These are phyloP conservation scores for Mormyrus proboscirostris DNA, from an alignment of 2,797 vertebrate genomes.

Conservation along the genomic window DNA sequence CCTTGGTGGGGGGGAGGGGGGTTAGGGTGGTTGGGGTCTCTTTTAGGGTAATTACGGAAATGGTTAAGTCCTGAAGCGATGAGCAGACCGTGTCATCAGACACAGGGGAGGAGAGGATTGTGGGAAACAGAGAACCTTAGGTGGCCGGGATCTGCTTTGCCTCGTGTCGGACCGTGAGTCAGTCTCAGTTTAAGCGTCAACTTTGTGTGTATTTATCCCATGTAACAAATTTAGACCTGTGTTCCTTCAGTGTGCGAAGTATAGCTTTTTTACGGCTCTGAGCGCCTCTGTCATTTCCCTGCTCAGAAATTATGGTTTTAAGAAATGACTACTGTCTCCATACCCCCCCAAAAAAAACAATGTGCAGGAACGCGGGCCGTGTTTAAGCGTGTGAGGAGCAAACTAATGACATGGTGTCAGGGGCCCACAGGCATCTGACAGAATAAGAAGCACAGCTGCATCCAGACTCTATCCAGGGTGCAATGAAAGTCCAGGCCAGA, in stretches of 20 bases:
- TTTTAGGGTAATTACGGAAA: slow-evolving; percentile 43
- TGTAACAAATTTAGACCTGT: neutral
- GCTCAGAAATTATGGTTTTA: slow-evolving; percentile 18
- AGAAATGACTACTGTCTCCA: neutral
- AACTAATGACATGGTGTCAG: neutral
- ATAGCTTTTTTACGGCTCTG: neutral
- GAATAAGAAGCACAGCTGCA: neutral
- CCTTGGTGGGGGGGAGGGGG: slow-evolving; percentile 17
- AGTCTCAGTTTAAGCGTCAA: neutral
- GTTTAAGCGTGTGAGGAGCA: neutral
- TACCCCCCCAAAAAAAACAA: neutral
- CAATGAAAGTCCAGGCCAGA: neutral
- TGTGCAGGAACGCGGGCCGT: neutral
- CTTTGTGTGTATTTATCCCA: neutral
- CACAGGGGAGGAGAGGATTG: neutral
- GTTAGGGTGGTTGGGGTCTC: slow-evolving; percentile 15
- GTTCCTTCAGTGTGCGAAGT: slow-evolving; percentile 6
- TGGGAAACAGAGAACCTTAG: slow-evolving; percentile 11
- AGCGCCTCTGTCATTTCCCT: neutral
- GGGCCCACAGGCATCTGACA: neutral
- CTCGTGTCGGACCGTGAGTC: neutral
- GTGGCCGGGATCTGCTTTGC: neutral
- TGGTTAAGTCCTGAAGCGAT: slow-evolving; percentile 32
- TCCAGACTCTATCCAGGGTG: neutral
- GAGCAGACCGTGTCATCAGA: slow-evolving; percentile 10